Conservation (phyloP, 2,113 vertebrate species). For the Isurus oxyrinchus region DNA sequence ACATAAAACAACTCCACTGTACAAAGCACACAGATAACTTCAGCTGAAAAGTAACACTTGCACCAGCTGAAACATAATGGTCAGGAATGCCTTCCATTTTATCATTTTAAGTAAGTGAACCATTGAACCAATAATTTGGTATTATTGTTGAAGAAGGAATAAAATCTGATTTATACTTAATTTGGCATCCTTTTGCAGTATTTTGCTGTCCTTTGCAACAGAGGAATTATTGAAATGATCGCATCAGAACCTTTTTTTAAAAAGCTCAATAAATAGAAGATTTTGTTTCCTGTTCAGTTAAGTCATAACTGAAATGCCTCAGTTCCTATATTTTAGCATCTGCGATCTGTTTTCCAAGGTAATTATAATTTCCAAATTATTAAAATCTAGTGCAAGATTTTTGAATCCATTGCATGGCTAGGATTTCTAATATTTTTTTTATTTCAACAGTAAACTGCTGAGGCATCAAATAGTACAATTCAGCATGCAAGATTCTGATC, state of each 20-base stretch:
- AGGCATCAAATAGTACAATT: not conserved
- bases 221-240: not conserved
- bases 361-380: not conserved
- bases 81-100: not conserved
- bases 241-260: not conserved
- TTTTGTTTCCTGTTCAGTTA: not conserved
- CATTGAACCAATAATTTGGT: not conserved
- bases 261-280: not conserved
- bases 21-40: not conserved
- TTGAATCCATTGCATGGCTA: not conserved
- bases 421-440: not conserved
- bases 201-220: not conserved
- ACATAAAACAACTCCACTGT: not conserved
- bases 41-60: not conserved
- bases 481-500: not conserved
- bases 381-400: not conserved
- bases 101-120: not conserved
- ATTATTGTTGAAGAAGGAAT: not conserved
- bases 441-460: not conserved
- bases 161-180: conserved; percentile 12
- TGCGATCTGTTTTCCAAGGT: not conserved
- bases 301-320: not conserved
- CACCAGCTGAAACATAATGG: not conserved
- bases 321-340: not conserved
- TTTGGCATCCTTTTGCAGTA: not conserved